Base-by-base conservation (phyloP, 1,140 invertebrate genomes). In the Laupala kohalensis region DNA sequence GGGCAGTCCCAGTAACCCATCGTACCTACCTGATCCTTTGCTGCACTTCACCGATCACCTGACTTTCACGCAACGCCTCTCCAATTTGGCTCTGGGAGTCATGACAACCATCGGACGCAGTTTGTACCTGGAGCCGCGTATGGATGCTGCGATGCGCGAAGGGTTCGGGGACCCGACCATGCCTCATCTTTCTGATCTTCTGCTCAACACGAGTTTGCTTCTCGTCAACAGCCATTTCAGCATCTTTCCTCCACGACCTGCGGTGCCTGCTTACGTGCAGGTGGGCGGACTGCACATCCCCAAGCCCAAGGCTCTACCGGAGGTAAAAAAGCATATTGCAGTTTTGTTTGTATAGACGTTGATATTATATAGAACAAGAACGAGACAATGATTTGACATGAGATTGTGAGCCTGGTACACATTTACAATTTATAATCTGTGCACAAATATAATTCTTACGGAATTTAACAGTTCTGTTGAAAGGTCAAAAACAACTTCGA, bases 231-330 rank as follows among this genome's bases (percentile, higher is more conserved):
- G 75, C 5, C 76, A 77, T 64, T 74, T 75, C 65, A 73, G 74
- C 19, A 67, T 77, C 0, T 71, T 69, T 24, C 71, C 69, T 25
- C 75, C 77, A 6, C 69, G 77, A 28, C 79, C 79, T 23, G 73
- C 76, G 5, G 72, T 77, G 28, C 78, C 79, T 6, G 77, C 77
- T 27, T 78, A 88, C 72, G 78, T 88, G 0, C 85, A 88, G 78
- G 83, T 88, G 12, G 86, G 85, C 12, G 86, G 86, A 3, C 72
- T 84, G 4, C 84, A 85, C 75, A 79, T 85, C 67, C 79, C 78
- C 5, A 77, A 74, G 6, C 66, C 78, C 0, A 72, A 78, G 25
- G 71, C 74, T 9, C 71, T 79, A 15, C 72, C 74, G 25, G 25
- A 75, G 72, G 77, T 78, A 67, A 70, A 72, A 9, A n/a, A 64